Percentiles rank a stretch among this genome's conserved stretches.
Evolutionary conservation across 2,113 vertebrate genomes (phyloP).

Genomic region (Thermophis baileyi): DNA sequence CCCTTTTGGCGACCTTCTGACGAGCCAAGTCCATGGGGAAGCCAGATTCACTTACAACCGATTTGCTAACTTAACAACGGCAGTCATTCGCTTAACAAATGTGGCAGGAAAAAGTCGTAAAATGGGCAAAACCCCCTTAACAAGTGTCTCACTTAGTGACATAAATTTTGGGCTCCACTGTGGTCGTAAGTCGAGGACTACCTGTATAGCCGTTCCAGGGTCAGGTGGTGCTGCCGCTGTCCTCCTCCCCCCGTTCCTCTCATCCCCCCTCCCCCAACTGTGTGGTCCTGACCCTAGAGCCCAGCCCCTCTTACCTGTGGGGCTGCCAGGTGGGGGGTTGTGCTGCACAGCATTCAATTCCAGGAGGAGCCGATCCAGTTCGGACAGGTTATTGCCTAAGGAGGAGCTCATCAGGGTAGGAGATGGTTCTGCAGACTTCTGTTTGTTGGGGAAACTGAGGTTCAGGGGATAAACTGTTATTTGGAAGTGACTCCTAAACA

Average conservation of each 20-base stretch:
- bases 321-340: conserved; percentile 76
- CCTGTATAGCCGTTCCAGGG: too few relatives aligned
- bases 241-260: background rate
- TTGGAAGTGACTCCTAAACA: background rate
- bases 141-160: too few relatives aligned
- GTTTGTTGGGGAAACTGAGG: conserved; percentile 94
- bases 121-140: background rate
- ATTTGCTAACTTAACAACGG: too few relatives aligned
- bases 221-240: background rate
- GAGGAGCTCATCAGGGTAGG: conserved; percentile 85
- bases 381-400: conserved; percentile 92
- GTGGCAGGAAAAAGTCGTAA: too few relatives aligned
- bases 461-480: background rate
- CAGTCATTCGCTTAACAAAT: too few relatives aligned
- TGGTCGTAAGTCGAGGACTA: too few relatives aligned
- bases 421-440: conserved; percentile 87
- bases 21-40: too few relatives aligned
- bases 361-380: conserved; percentile 91
- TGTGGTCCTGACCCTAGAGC: too few relatives aligned
- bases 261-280: background rate
- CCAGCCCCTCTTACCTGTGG: conserved; percentile 73
- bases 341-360: conserved; percentile 95
- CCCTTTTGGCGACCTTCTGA: too few relatives aligned
- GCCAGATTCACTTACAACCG: too few relatives aligned
- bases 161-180: too few relatives aligned